A percentile compares a stretch with the other conserved stretches of the same genome.
Evolutionary conservation across 2,113 vertebrate species (phyloP).

Genomic region (Cinclus mexicanus): DNA sequence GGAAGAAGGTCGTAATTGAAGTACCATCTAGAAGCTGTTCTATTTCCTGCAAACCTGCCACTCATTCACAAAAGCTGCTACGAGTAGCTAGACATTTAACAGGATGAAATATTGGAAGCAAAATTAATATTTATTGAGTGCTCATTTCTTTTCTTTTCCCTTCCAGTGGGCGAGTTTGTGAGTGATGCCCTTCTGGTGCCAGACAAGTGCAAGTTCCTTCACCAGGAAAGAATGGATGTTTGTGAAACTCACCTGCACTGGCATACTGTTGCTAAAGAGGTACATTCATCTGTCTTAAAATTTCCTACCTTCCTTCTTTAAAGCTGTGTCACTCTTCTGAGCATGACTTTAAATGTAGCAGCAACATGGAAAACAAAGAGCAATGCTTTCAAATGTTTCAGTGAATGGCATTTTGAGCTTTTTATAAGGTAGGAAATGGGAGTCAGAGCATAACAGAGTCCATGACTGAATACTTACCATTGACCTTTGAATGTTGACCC

Average conservation of each 20-base stretch:
- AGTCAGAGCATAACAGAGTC: neutral
- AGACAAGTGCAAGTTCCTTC: conserved; percentile 97
- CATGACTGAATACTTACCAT: neutral
- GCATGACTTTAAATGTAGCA: neutral
- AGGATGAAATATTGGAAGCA: neutral
- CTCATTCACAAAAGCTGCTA: neutral
- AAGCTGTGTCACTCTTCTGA: neutral
- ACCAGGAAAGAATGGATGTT: conserved; percentile 97
- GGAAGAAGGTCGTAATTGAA: neutral
- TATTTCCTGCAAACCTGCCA: neutral
- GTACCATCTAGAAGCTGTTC: neutral
- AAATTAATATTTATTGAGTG: neutral
- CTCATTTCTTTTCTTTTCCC: neutral
- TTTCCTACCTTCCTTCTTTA: neutral
- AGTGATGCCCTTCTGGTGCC: conserved; percentile 98
- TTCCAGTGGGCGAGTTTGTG: conserved; percentile 95
- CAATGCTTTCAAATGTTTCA: neutral
- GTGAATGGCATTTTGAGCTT: neutral
- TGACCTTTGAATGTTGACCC: neutral
- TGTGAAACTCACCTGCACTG: conserved; percentile 98
- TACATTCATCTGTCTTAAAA: conserved; percentile 47
- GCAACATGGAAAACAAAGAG: neutral
- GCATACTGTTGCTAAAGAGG: conserved; percentile 98
- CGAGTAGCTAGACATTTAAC: neutral
- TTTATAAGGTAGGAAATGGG: neutral